phyloP scores from a whole-genome alignment of 2,797 vertebrate genomes.

The Lepus townsendii region DNA sequence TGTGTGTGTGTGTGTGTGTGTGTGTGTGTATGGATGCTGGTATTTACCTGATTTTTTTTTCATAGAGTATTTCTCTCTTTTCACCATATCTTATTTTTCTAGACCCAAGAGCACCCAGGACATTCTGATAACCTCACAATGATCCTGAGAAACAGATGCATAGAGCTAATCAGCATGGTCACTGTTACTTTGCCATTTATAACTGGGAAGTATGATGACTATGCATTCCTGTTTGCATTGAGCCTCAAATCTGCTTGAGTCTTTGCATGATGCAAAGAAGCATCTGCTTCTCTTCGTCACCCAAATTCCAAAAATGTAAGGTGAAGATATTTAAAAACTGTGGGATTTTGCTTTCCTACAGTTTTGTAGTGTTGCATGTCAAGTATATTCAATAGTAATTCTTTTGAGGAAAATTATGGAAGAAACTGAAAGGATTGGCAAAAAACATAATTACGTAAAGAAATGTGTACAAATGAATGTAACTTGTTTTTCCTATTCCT shows the following conservation, averaged over 20 bases:
- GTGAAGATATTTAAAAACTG: slow-evolving; percentile 43
- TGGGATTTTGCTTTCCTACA: slow-evolving; percentile 33
- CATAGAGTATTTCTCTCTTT: not conserved
- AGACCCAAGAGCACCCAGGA: slow-evolving; percentile 23
- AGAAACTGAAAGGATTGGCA: not conserved
- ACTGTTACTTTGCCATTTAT: slow-evolving; percentile 47
- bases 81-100: not conserved
- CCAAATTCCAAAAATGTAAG: slow-evolving; percentile 61
- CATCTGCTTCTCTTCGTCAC: slow-evolving; percentile 59
- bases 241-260: slow-evolving; percentile 28
- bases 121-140: not conserved
- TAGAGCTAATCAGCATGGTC: not conserved
- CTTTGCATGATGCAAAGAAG: slow-evolving; percentile 22
- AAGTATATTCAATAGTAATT: slow-evolving; percentile 19
- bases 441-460: not conserved
- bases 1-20: not conserved
- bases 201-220: slow-evolving; percentile 33
- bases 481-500: not conserved
- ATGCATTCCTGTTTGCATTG: not conserved
- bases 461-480: slow-evolving; percentile 38
- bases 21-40: not conserved
- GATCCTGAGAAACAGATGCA: not conserved
- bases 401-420: not conserved
- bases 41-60: not conserved
- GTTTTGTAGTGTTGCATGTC: not conserved